phyloP scores from a whole-genome alignment of 1,140 invertebrate species.

The Drosophila orosa region DNA sequence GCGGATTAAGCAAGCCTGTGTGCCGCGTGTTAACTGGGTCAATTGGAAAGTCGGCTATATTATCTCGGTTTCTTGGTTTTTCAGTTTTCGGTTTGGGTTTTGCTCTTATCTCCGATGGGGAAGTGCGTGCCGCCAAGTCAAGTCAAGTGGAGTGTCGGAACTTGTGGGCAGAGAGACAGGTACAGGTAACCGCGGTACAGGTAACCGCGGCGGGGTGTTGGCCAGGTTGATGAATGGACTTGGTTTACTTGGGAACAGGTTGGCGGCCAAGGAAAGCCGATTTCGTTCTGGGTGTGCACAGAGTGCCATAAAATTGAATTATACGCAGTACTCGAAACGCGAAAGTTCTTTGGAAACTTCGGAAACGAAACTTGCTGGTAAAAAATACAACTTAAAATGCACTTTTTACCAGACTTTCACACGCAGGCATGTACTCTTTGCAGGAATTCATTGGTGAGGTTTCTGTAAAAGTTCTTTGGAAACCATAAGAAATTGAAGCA shows the following conservation, averaged over 20 bases:
- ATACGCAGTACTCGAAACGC: slow-evolving; percentile 25
- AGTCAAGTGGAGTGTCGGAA: slow-evolving; percentile 37
- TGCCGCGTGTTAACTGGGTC: slow-evolving; percentile 42
- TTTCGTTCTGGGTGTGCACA: slow-evolving; percentile 33
- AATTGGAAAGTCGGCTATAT: slow-evolving; percentile 51
- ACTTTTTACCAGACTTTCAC: slow-evolving; percentile 17
- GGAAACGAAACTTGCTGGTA: not conserved
- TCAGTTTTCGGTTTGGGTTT: slow-evolving; percentile 8
- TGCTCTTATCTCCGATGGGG: slow-evolving; percentile 24
- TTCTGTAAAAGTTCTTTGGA: not conserved
- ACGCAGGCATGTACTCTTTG: not conserved
- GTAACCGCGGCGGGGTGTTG: slow-evolving; percentile 1
- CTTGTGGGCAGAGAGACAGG: slow-evolving; percentile 35
- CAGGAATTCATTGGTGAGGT: not conserved
- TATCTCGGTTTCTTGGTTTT: slow-evolving; percentile 16
- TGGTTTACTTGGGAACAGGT: slow-evolving; percentile 53
- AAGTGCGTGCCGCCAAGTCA: slow-evolving; percentile 39
- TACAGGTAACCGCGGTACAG: slow-evolving; percentile 13
- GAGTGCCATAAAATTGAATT: slow-evolving; percentile 32
- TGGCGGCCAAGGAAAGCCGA: slow-evolving; percentile 22
- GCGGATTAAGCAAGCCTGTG: slow-evolving; percentile 36
- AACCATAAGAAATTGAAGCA: not conserved
- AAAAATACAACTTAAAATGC: not conserved
- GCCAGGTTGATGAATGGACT: slow-evolving; percentile 53
- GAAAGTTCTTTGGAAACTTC: slow-evolving; percentile 21